Conservation (phyloP, 1,140 invertebrate species). For the Schmidtea mediterranea region DNA sequence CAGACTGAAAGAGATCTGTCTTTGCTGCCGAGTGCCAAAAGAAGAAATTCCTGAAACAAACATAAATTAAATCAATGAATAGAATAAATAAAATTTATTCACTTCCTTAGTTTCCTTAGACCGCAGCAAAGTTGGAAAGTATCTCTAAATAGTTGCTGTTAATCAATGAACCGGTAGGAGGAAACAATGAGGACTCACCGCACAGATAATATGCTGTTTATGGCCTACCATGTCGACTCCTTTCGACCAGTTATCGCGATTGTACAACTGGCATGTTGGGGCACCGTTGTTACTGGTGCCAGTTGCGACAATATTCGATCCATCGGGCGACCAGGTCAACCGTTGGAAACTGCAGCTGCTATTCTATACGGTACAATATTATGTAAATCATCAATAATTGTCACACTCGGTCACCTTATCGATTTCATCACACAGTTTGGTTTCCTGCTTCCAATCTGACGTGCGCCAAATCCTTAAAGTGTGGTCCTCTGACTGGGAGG, state of each 20-base stretch:
- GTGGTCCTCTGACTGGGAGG: constrained; percentile 59
- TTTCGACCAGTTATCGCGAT: constrained; percentile 26
- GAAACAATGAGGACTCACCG: constrained; percentile 29
- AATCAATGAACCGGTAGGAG: neutral
- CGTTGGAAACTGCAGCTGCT: constrained; percentile 34
- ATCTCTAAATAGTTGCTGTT: neutral
- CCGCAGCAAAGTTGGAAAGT: neutral
- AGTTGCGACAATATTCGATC: constrained; percentile 72
- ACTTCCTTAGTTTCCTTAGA: neutral
- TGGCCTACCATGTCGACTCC: constrained; percentile 91
- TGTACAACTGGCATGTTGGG: constrained; percentile 44
- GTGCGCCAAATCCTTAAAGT: constrained; percentile 75
- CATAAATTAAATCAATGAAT: constrained; percentile 3
- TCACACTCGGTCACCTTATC: constrained; percentile 34
- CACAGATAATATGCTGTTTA: constrained; percentile 68
- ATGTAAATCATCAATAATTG: too few species aligned
- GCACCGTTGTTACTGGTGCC: constrained; percentile 92
- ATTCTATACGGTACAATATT: too few species aligned
- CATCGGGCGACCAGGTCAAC: constrained; percentile 83
- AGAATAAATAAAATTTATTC: neutral
- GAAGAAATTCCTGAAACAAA: constrained; percentile 7
- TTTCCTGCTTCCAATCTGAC: constrained; percentile 60
- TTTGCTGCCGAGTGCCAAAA: constrained; percentile 2
- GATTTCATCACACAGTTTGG: constrained; percentile 60
- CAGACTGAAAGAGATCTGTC: constrained; percentile 1